Evolutionary conservation across 2,113 vertebrate genomes (phyloP).

Genomic region (Kryptolebias marmoratus): DNA sequence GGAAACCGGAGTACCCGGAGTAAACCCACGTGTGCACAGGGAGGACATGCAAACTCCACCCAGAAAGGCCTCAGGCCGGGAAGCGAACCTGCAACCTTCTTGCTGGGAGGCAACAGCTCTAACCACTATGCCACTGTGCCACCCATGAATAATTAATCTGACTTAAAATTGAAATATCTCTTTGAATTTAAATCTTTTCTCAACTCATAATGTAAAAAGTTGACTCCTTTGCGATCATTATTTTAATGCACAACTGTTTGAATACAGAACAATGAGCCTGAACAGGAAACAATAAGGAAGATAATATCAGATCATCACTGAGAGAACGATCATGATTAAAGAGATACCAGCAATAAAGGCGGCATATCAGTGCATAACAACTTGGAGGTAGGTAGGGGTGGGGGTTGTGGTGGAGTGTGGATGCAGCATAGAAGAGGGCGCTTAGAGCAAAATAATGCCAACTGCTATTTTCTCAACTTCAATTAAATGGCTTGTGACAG

Average conservation of each 20-base stretch:
- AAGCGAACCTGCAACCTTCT: no score
- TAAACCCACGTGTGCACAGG: no score
- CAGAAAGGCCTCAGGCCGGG: no score
- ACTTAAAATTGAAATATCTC: no score
- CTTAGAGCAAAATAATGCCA: constrained; percentile 67
- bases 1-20: no score
- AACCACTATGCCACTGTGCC: no score
- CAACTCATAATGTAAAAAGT: no score
- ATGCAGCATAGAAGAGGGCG: constrained; percentile 10
- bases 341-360: constrained; percentile 63
- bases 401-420: constrained; percentile 5
- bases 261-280: constrained; percentile 15
- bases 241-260: neutral
- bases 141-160: no score
- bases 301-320: constrained; percentile 41
- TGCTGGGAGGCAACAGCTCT: no score
- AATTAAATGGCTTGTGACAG: constrained; percentile 81
- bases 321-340: constrained; percentile 48
- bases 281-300: constrained; percentile 12
- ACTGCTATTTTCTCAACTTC: constrained; percentile 69
- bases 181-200: no score
- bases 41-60: no score
- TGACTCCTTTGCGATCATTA: neutral
- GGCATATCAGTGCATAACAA: constrained; percentile 59
- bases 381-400: neutral